Conservation (phyloP, 2,113 vertebrate species). For the Shinisaurus crocodilurus region DNA sequence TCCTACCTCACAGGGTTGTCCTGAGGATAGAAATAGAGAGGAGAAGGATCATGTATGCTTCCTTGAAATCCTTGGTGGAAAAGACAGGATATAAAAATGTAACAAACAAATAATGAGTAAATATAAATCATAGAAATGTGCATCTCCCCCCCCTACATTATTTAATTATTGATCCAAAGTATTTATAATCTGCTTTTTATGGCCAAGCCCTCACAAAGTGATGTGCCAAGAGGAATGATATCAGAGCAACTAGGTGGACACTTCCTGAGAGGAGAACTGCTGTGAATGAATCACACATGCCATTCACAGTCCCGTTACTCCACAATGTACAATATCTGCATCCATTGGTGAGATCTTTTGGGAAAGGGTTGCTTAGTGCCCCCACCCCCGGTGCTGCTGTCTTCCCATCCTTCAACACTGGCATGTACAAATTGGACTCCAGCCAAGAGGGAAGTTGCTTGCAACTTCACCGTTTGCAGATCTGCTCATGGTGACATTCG, state of each 20-base stretch:
- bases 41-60: no score
- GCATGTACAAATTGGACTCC: background rate
- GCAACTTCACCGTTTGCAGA: background rate
- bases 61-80: no score
- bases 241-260: background rate
- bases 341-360: background rate
- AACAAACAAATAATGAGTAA: no score
- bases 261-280: background rate
- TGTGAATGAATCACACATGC: background rate
- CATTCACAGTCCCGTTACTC: background rate
- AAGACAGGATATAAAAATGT: no score
- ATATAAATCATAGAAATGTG: no score
- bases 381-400: background rate
- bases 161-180: no score
- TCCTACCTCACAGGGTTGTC: no score
- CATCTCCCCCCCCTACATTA: no score
- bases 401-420: background rate
- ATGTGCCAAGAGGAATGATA: background rate
- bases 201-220: background rate
- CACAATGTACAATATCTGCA: background rate
- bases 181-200: background rate
- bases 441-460: background rate
- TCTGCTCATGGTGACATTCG: background rate
- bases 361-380: background rate
- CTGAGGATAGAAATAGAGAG: no score